Evolutionary conservation across 1,140 invertebrate genomes (phyloP).

Genomic region (Drosophila lacteicornis): DNA sequence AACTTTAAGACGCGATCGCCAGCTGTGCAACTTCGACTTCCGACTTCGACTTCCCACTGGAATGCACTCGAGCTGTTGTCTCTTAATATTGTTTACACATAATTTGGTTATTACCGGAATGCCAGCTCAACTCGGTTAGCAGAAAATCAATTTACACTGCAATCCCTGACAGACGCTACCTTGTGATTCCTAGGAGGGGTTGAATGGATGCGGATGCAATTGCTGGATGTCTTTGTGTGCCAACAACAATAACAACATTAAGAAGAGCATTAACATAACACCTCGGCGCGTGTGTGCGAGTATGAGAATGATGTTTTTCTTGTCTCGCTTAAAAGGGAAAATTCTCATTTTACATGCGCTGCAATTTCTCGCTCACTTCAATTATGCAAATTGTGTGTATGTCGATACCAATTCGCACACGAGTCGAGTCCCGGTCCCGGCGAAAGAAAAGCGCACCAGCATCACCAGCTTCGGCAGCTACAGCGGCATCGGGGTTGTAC

Average conservation of each 20-base stretch:
- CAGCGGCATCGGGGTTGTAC: conserved; percentile 51
- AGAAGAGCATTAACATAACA: conserved; percentile 48
- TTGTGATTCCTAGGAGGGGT: conserved; percentile 33
- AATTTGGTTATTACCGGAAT: conserved; percentile 64
- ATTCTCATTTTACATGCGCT: conserved; percentile 77
- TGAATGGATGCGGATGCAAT: conserved; percentile 30
- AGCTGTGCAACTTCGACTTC: neutral
- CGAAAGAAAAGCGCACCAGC: conserved; percentile 61
- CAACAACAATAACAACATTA: conserved; percentile 24
- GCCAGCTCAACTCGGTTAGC: conserved; percentile 47
- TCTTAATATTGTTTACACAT: conserved; percentile 63
- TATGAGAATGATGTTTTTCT: conserved; percentile 65
- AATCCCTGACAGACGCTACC: conserved; percentile 60
- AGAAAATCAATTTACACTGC: conserved; percentile 69
- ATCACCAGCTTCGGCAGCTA: conserved; percentile 18
- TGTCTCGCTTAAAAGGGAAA: conserved; percentile 61
- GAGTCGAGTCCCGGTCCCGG: neutral
- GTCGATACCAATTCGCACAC: conserved; percentile 74
- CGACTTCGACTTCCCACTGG: neutral
- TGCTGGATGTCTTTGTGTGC: conserved; percentile 64
- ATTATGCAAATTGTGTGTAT: conserved; percentile 81
- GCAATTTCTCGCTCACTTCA: conserved; percentile 81
- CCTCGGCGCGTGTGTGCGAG: conserved; percentile 25
- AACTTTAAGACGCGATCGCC: conserved; percentile 25
- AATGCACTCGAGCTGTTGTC: conserved; percentile 11